Conservation (phyloP, 2,888 invertebrate genomes). For the Tanaodytes sp. region DNA sequence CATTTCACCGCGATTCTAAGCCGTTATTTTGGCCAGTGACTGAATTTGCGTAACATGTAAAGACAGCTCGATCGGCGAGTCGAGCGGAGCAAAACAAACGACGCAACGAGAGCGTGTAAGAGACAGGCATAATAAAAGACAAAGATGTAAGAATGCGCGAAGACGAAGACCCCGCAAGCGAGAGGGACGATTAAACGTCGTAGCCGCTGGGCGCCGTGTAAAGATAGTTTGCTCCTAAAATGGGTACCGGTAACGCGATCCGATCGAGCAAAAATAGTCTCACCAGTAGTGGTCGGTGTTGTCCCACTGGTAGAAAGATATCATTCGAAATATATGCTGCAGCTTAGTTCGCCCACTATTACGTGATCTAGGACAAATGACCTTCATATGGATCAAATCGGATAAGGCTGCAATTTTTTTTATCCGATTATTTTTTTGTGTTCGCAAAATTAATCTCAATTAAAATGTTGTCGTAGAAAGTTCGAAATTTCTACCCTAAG, state of each 20-base stretch:
- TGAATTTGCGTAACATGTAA: constrained; percentile 68
- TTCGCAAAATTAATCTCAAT: too few relatives aligned
- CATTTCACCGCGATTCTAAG: constrained; percentile 45
- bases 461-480: too few relatives aligned
- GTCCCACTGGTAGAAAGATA: constrained; percentile 55
- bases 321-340: constrained; percentile 60
- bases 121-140: constrained; percentile 42
- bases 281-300: constrained; percentile 49
- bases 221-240: constrained; percentile 79
- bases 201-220: constrained; percentile 66
- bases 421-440: background rate
- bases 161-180: constrained; percentile 29
- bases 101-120: constrained; percentile 28
- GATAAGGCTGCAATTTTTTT: background rate
- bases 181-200: constrained; percentile 54
- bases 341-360: constrained; percentile 57
- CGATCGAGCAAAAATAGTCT: constrained; percentile 76
- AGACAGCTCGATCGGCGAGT: constrained; percentile 59
- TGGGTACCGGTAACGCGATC: constrained; percentile 79
- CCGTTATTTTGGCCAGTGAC: constrained; percentile 71
- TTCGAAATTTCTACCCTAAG: too few relatives aligned
- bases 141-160: constrained; percentile 40
- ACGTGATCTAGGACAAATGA: constrained; percentile 30
- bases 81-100: constrained; percentile 45
- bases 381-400: constrained; percentile 29